Percentiles rank a stretch among this genome's conserved stretches.
These are phyloP conservation scores for Neosalanx taihuensis DNA, from an alignment of 2,797 vertebrate genomes.

Conservation along the genomic window DNA sequence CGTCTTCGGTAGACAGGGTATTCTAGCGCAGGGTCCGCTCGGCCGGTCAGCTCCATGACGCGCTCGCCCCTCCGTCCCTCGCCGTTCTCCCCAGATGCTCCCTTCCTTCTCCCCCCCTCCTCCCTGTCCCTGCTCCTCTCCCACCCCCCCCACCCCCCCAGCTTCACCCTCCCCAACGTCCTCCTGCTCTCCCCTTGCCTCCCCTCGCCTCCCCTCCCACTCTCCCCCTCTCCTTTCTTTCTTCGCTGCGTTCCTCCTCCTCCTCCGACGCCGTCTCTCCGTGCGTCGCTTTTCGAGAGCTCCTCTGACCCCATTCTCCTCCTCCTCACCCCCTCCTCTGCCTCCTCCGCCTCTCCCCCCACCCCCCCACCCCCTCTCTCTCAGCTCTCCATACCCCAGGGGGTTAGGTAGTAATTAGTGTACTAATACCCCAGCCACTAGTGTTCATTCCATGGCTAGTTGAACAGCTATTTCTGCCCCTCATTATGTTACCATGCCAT, in stretches of 20 bases:
- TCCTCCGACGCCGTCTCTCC: not conserved
- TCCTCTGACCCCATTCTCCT: slow-evolving; percentile 53
- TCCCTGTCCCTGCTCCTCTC: not conserved
- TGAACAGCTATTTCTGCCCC: slow-evolving; percentile 55
- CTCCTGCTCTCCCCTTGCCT: not conserved
- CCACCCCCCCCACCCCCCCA: not conserved
- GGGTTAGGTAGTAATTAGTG: slow-evolving; percentile 61
- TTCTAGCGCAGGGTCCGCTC: too few species aligned
- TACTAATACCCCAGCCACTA: slow-evolving; percentile 55
- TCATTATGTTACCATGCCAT: slow-evolving; percentile 32
- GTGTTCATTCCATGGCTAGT: slow-evolving; percentile 60
- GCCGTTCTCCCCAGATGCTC: slow-evolving; percentile 22
- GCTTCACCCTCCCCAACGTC: not conserved
- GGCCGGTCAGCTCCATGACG: not conserved
- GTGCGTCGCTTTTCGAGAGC: too few species aligned
- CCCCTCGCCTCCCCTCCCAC: not conserved
- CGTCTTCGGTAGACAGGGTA: too few species aligned
- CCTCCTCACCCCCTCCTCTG: slow-evolving; percentile 29
- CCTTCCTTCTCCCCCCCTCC: not conserved
- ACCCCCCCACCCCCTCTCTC: not conserved
- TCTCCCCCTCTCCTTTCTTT: not conserved
- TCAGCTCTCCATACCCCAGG: slow-evolving; percentile 33
- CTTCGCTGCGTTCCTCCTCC: not conserved
- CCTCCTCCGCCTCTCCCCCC: slow-evolving; percentile 24
- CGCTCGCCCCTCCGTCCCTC: slow-evolving; percentile 23